Evolutionary conservation across 2,888 invertebrate species (phyloP), one percentile per base, ranked within the genome.

Genomic region (Mythimna lalbum): DNA sequence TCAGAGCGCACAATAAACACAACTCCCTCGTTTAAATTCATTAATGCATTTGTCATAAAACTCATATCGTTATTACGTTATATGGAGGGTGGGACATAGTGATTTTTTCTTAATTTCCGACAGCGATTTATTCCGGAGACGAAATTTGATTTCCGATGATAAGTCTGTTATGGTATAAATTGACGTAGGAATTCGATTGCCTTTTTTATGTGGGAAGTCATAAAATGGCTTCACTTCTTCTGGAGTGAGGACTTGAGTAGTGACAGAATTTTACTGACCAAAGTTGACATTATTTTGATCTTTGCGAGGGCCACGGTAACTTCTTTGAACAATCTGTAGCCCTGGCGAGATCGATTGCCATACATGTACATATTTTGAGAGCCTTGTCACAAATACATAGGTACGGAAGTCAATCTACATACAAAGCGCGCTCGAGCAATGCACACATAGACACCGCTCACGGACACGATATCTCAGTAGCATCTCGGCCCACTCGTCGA

Each of bases 1-100:
- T 87, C 88, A 86, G 85, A 88, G 87, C 87, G 89, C 87, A 91
- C 91, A 92, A 93, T 91, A 92, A 90, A 85, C 88, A 88, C 85
- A 79, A 84, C 83, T 82, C 82, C 79, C 80, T 77, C 70, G 86
- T 91, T 89, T 88, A 89, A 90, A 90, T 93, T 92, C 92, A 93
- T 93, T 93, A 94, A 90, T 92, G 90, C 89, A 91, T 94, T 93
- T 91, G 92, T 94, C 91, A 91, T 90, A 92, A 73, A 90, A 88
- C 83, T 88, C 87, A 83, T 88, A 88, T 87, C 86, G 78, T 89
- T 90, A 86, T 87, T 82, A 78, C 81, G 27, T 78, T 77, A 72
- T 73, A 55, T 63, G 36, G 60, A 73, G 82, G 84, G 78, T 65
- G 74, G 73, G 64, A 61, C 47, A 57, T 63, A 77, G 83, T 78